Percentiles rank a stretch among this genome's conserved stretches.
Conservation (phyloP, 2,113 vertebrate genomes). For the Thryonomys swinderianus region DNA sequence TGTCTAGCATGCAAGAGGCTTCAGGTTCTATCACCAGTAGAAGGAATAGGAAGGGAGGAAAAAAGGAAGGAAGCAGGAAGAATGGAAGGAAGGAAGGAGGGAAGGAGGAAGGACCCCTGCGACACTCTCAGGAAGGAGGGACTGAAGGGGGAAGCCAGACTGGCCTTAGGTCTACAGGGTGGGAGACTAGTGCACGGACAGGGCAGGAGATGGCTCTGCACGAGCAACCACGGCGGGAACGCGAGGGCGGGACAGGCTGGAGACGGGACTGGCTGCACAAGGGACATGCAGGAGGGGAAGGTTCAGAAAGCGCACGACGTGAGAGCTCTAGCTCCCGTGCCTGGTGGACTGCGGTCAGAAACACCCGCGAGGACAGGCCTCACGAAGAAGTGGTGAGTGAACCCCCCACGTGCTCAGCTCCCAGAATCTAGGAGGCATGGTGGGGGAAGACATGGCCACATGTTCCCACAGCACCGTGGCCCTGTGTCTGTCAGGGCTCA, state of each 20-base stretch:
- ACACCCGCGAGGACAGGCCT: not conserved
- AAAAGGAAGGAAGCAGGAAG: too few relatives aligned
- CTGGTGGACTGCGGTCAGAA: not conserved
- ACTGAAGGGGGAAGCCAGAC: not conserved
- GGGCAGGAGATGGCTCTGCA: not conserved
- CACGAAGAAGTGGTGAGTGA: not conserved
- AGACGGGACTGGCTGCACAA: not conserved
- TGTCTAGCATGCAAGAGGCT: not conserved
- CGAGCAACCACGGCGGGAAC: fast-evolving
- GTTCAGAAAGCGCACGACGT: not conserved
- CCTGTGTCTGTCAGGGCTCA: not conserved
- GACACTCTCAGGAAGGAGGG: not conserved
- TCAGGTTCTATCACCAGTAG: not conserved
- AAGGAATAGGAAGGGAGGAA: too few relatives aligned
- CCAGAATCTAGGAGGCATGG: too few relatives aligned
- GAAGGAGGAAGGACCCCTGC: not conserved
- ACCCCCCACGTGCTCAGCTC: not conserved
- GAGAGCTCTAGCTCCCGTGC: not conserved
- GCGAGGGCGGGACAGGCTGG: not conserved
- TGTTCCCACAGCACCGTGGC: not conserved
- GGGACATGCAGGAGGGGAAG: not conserved
- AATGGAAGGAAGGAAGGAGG: too few relatives aligned
- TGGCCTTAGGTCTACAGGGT: not conserved
- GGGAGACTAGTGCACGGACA: too few relatives aligned
- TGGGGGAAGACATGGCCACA: not conserved